Conservation (phyloP, 37 sponge, comb jelly and placozoan genomes). For the Chondrilla cf. caribensis region DNA sequence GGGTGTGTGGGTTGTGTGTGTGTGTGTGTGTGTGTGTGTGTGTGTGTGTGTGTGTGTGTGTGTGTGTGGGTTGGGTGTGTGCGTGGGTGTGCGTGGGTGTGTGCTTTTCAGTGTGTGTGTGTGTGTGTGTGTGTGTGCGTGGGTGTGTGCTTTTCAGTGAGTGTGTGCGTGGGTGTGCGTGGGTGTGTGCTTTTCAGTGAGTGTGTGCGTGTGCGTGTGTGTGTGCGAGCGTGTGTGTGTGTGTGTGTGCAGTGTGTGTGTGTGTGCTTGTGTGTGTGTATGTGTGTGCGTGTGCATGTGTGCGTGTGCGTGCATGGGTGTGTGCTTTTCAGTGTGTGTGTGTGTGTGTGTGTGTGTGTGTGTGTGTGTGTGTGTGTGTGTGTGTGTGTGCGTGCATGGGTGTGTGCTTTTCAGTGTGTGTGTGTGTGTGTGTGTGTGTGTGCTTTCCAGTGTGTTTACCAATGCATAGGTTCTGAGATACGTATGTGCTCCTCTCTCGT, state of each 20-base stretch:
- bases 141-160: too few relatives aligned
- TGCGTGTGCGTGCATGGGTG: too few relatives aligned
- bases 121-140: not conserved
- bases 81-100: not conserved
- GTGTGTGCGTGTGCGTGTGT: conserved; percentile 39
- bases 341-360: not conserved
- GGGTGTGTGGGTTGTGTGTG: not conserved
- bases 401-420: too few relatives aligned
- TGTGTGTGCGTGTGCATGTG: conserved; percentile 7
- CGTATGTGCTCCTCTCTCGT: not conserved
- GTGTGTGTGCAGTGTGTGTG: too few relatives aligned
- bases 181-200: too few relatives aligned
- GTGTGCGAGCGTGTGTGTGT: not conserved
- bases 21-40: too few relatives aligned
- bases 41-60: too few relatives aligned
- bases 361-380: not conserved
- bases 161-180: too few relatives aligned
- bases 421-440: too few relatives aligned
- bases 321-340: conserved; percentile 7
- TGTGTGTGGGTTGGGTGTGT: not conserved
- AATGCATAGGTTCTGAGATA: too few relatives aligned
- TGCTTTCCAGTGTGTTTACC: too few relatives aligned
- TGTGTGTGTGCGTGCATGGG: not conserved
- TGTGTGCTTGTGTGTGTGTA: too few relatives aligned
- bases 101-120: not conserved